Conservation (phyloP, 2,888 invertebrate genomes). For the Chrysolina haemoptera region DNA sequence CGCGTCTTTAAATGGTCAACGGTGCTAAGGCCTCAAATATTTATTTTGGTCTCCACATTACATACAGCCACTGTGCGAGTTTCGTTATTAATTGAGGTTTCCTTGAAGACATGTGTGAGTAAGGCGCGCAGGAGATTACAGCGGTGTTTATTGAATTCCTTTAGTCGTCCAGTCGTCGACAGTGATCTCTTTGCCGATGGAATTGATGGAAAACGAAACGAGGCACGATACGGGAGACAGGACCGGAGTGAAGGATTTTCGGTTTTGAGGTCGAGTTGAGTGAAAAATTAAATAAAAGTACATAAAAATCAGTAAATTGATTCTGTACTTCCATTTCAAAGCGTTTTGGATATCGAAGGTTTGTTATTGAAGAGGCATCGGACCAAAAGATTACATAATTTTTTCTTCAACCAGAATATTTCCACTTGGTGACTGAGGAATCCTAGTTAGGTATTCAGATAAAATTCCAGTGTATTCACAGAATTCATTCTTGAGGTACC, state of each 20-base stretch:
- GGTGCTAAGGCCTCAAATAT: constrained; percentile 16
- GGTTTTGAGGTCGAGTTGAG: no score
- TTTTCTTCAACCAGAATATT: no score
- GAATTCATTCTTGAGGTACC: no score
- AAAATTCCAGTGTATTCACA: no score
- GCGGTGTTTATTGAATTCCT: constrained; percentile 10
- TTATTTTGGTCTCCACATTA: neutral
- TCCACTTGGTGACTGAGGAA: no score
- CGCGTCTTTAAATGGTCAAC: neutral
- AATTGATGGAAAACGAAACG: neutral
- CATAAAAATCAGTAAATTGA: no score
- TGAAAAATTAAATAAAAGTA: no score
- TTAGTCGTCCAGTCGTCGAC: constrained; percentile 10
- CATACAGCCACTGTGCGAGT: neutral
- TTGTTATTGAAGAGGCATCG: no score
- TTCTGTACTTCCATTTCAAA: no score
- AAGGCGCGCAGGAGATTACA: neutral
- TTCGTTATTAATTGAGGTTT: constrained; percentile 6
- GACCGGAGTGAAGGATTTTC: neutral
- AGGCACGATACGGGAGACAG: neutral
- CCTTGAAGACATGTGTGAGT: constrained; percentile 14
- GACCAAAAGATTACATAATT: no score
- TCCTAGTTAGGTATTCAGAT: no score
- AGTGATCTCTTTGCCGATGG: neutral
- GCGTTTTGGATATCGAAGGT: no score